Evolutionary conservation across 1,140 invertebrate species (phyloP).

Genomic region (Drosophila lowei): DNA sequence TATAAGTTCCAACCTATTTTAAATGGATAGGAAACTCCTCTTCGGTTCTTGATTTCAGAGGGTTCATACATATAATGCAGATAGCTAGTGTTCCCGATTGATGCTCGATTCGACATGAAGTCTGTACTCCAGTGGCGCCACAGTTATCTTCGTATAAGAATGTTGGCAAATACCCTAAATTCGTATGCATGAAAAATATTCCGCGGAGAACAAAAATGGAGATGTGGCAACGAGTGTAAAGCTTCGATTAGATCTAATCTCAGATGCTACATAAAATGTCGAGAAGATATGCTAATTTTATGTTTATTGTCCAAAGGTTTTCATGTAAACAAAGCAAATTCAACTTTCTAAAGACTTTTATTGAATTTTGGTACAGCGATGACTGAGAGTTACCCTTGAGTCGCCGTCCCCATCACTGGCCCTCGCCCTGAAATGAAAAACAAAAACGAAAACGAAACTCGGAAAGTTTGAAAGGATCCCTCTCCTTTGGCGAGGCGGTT

Average conservation of each 20-base stretch:
- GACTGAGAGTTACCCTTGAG: constrained; percentile 5
- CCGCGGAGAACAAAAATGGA: too few relatives aligned
- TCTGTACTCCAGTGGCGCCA: too few relatives aligned
- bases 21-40: too few relatives aligned
- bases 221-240: not conserved
- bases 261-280: constrained; percentile 58
- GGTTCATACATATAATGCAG: too few relatives aligned
- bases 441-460: constrained; percentile 27
- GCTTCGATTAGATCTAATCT: constrained; percentile 61
- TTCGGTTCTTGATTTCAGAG: too few relatives aligned
- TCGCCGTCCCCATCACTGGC: constrained; percentile 5
- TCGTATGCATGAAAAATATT: too few relatives aligned
- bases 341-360: constrained; percentile 58
- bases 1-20: too few relatives aligned
- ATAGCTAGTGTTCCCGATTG: too few relatives aligned
- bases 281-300: constrained; percentile 62
- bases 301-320: constrained; percentile 57
- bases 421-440: constrained; percentile 39
- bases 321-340: constrained; percentile 47
- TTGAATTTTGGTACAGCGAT: constrained; percentile 56
- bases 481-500: constrained; percentile 25
- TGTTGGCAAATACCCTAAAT: too few relatives aligned
- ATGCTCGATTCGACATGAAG: too few relatives aligned
- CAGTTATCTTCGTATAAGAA: too few relatives aligned
- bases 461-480: constrained; percentile 58